Conservation (phyloP, 2,888 invertebrate species). For the Schizotus pectinicornis region DNA sequence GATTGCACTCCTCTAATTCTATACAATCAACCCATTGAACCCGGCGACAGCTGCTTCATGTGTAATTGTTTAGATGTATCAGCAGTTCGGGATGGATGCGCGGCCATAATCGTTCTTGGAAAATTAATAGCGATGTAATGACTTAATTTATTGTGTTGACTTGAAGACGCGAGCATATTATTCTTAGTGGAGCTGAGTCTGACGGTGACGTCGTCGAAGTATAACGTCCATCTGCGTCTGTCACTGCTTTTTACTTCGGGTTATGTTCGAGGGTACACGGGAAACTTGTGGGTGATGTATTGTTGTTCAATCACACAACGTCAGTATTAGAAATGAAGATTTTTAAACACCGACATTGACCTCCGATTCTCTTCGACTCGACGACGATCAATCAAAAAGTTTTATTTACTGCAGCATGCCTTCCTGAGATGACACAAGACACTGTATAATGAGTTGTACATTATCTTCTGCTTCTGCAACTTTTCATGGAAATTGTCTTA, state of each 20-base stretch:
- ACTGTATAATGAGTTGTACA: too few species aligned
- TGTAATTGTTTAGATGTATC: slow-evolving; percentile 5
- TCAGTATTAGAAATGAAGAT: not conserved
- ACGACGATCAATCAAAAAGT: too few species aligned
- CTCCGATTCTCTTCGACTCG: too few species aligned
- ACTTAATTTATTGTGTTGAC: not conserved
- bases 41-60: not conserved
- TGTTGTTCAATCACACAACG: slow-evolving; percentile 13
- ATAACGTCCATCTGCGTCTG: not conserved
- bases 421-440: too few species aligned
- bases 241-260: not conserved
- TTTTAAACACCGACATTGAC: not conserved
- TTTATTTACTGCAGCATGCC: too few species aligned
- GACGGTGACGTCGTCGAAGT: slow-evolving; percentile 4
- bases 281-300: not conserved
- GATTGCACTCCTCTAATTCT: slow-evolving; percentile 20
- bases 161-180: not conserved
- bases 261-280: not conserved
- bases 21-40: slow-evolving; percentile 14
- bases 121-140: not conserved
- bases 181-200: slow-evolving; percentile 1
- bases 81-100: not conserved
- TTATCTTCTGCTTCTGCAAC: too few species aligned
- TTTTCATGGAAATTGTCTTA: too few species aligned
- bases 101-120: too few species aligned